phyloP scores from a whole-genome alignment of 2,113 vertebrate species.

The Colaptes auratus region DNA sequence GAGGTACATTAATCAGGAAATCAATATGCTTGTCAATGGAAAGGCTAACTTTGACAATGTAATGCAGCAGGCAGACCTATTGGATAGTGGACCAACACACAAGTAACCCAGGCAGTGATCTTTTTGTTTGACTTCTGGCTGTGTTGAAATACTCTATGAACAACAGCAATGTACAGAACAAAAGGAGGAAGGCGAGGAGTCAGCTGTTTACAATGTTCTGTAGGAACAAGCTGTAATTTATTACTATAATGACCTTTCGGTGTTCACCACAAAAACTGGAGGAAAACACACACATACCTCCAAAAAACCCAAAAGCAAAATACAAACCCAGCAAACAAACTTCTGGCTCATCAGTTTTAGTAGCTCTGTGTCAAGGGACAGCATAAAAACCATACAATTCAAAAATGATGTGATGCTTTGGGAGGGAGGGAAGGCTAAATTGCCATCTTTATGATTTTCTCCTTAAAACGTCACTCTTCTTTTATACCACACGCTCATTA shows the following conservation, averaged over 20 bases:
- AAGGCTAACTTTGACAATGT: slow-evolving; percentile 77
- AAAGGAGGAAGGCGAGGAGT: neutral
- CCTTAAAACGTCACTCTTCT: neutral
- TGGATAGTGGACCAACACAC: slow-evolving; percentile 53
- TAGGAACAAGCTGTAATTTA: neutral
- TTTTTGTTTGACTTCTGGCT: slow-evolving; percentile 49
- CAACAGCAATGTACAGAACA: neutral
- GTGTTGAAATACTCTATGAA: neutral
- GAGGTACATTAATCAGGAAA: slow-evolving; percentile 92
- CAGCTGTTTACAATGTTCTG: neutral
- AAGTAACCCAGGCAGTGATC: slow-evolving; percentile 56
- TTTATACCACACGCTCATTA: neutral
- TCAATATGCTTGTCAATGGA: slow-evolving; percentile 84
- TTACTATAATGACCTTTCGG: slow-evolving; percentile 31
- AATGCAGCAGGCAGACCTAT: slow-evolving; percentile 71
- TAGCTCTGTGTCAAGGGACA: neutral
- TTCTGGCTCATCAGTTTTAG: neutral
- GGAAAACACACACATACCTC: neutral
- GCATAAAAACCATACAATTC: neutral
- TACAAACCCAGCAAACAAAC: neutral
- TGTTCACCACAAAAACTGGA: neutral
- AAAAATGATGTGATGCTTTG: neutral
- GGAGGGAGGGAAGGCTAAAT: neutral
- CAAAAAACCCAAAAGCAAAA: neutral
- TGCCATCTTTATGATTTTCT: neutral